Conservation (phyloP, 2,113 vertebrate species). For the Pterocles gutturalis region DNA sequence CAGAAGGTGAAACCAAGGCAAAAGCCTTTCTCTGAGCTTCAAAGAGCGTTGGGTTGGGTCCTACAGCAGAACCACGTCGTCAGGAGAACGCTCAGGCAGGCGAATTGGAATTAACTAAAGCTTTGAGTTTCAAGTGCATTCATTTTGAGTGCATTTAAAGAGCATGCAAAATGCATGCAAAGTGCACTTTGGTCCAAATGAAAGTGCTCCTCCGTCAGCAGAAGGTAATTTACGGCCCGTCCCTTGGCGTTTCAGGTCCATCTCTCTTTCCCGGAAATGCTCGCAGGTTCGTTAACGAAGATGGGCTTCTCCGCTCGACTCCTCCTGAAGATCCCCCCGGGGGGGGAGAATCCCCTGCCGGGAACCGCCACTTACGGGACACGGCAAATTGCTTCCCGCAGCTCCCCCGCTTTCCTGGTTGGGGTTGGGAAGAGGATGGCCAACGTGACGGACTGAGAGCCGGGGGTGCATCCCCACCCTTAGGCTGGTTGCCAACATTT, state of each 20-base stretch:
- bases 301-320: neutral
- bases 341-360: neutral
- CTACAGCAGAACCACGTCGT: rapidly evolving
- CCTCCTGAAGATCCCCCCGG: neutral
- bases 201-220: neutral
- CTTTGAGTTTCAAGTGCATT: neutral
- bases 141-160: neutral
- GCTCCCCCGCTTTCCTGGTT: neutral
- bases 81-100: neutral
- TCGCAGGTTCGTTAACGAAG: neutral
- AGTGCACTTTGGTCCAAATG: neutral
- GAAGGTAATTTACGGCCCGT: neutral
- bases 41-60: rapidly evolving
- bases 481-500: neutral
- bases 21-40: neutral
- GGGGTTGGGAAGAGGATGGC: neutral
- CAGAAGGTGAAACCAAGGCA: neutral
- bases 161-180: neutral
- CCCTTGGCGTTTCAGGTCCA: neutral
- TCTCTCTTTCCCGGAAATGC: neutral
- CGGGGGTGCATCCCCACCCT: neutral
- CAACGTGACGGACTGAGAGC: rapidly evolving
- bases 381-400: neutral
- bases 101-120: neutral
- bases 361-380: neutral